These are phyloP conservation scores for Melozone crissalis DNA, from an alignment of 2,113 vertebrate species.

Conservation along the genomic window DNA sequence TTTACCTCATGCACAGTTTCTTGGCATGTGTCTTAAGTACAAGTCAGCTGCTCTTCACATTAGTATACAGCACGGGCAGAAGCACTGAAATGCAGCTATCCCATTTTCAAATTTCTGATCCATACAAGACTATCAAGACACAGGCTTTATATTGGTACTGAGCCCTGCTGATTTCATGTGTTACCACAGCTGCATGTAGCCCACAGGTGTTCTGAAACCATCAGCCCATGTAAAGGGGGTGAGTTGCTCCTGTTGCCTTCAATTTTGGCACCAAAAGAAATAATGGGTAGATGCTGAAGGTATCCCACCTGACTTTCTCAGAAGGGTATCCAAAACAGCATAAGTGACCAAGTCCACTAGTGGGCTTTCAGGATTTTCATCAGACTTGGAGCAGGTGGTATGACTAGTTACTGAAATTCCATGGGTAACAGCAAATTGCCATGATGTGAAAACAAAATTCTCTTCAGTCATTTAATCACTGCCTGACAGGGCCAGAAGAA, in stretches of 20 bases:
- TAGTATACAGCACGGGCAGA: background rate
- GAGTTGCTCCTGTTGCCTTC: background rate
- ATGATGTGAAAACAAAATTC: accelerated
- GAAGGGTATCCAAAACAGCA: background rate
- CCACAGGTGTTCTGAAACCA: background rate
- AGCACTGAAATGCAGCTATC: background rate
- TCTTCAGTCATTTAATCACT: background rate
- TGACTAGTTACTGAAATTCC: background rate
- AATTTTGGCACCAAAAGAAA: background rate
- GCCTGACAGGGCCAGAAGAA: background rate
- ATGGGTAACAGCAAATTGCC: background rate
- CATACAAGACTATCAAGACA: background rate
- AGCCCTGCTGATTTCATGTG: background rate
- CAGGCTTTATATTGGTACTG: background rate
- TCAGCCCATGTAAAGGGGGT: background rate
- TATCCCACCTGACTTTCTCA: too few species aligned
- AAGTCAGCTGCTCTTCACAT: background rate
- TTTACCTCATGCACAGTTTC: background rate
- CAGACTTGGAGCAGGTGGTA: background rate
- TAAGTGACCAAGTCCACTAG: background rate
- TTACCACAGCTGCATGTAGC: background rate
- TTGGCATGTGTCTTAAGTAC: background rate
- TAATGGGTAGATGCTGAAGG: accelerated
- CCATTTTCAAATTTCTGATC: background rate
- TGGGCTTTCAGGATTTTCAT: background rate